Evolutionary conservation across 1,140 invertebrate species (phyloP), one percentile per base, ranked within the genome.

Genomic region (Yoshiicerus persimilis): DNA sequence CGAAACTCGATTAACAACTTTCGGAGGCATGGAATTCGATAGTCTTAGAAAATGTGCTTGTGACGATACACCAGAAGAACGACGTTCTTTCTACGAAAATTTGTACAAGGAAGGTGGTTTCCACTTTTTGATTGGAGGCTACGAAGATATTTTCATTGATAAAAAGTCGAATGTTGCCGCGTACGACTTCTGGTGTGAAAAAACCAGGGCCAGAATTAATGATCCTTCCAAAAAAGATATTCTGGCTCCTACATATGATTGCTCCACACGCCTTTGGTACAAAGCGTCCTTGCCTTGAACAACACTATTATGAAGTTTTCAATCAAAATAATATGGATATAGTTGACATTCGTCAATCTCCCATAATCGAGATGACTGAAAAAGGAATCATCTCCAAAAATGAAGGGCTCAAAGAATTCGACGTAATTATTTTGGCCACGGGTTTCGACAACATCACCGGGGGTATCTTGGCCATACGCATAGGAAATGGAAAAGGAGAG

Each of bases 311-410:
- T n/a, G 80, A 88, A 88, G 83, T 85, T 0, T 86, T 64, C 25
- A 75, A 84, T 47, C 87, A 88, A 38, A 13, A 13, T 13, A 88
- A 88, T 23, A 83, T 88, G 10, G 87, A 88, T 34, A 64, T 88
- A 6, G 85, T 88, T n/a, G 25, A 86, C 23, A 30, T 88, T 6
- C 64, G 41, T 6, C 13, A 88, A 34, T 88, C 87, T 25, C 87
- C 83, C 10, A 85, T 88, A 1, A 4, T 88, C 10, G 56, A 86
- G n/a, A 20, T 88, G 3, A 85, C 83, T 4, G 34, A 75, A 23
- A 34, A 83, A 30, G 87, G 87, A 2, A 70, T 87, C 41, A 34
- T 25, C 9, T 25, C 62, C 4, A 10, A 64, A 64, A 23, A 25
- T 3, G 62, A 64, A 23, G 62, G 62, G 23, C n/a, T 64, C 6